A percentile compares a stretch with the other conserved stretches of the same genome.
Evolutionary conservation across 2,113 vertebrate genomes (phyloP).

Genomic region (Regulus satrapa): DNA sequence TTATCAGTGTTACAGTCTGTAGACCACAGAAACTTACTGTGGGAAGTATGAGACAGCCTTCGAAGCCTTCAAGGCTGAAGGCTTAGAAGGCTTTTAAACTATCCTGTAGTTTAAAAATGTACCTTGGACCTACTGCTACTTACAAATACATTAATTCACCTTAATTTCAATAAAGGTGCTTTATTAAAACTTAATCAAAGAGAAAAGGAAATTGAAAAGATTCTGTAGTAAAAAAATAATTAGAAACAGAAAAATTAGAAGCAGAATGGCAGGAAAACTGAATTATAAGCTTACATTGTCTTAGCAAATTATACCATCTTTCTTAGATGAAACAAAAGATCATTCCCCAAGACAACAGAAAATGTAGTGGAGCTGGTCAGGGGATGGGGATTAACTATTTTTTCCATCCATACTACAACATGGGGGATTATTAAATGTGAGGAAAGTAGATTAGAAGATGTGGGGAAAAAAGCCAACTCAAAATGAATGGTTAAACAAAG

Average conservation of each 20-base stretch:
- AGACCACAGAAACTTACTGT: background rate
- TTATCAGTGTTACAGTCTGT: background rate
- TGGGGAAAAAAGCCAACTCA: background rate
- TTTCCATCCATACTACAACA: background rate
- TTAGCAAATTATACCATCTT: background rate
- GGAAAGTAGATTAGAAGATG: background rate
- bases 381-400: background rate
- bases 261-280: background rate
- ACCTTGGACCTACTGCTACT: background rate
- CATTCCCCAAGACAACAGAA: background rate
- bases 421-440: rapidly evolving
- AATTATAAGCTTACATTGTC: background rate
- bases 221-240: background rate
- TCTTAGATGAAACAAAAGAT: background rate
- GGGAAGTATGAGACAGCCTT: background rate
- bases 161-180: background rate
- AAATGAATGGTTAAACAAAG: background rate
- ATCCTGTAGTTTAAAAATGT: background rate
- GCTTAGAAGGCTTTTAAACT: no score
- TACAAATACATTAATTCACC: background rate
- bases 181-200: background rate
- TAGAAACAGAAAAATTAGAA: background rate
- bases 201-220: background rate
- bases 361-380: background rate
- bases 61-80: background rate